A percentile compares a stretch with the other conserved stretches of the same genome.
These are phyloP conservation scores for Phlogophora meticulosa DNA, from an alignment of 2,888 invertebrate genomes.

Conservation along the genomic window DNA sequence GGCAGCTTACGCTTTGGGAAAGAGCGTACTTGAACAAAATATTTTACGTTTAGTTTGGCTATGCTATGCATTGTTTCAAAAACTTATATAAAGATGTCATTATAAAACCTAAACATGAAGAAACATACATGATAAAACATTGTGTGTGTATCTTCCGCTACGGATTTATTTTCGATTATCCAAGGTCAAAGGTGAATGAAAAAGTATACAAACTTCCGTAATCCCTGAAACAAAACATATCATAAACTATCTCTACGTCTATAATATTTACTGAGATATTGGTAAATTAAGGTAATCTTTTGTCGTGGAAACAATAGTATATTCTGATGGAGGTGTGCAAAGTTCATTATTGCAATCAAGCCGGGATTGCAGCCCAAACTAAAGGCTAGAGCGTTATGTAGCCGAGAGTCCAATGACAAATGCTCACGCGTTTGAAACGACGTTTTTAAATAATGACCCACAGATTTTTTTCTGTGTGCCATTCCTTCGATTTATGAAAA, in stretches of 20 bases:
- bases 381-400: too few species aligned
- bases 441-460: too few species aligned
- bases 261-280: constrained; percentile 2
- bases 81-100: background rate
- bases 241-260: background rate
- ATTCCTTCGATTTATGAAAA: too few species aligned
- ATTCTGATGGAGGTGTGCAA: too few species aligned
- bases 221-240: constrained; percentile 19
- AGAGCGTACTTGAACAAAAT: too few species aligned
- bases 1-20: constrained; percentile 1
- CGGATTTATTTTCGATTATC: constrained; percentile 13
- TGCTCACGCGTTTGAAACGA: too few species aligned
- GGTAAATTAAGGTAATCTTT: background rate
- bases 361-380: too few species aligned
- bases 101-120: constrained; percentile 1
- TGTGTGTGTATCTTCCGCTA: constrained; percentile 16
- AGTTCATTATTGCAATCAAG: too few species aligned
- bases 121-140: constrained; percentile 8
- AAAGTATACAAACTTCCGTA: constrained; percentile 24
- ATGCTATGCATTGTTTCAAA: constrained; percentile 1
- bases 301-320: too few species aligned
- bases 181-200: constrained; percentile 44
- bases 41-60: too few species aligned
- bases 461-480: too few species aligned
- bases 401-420: too few species aligned